phyloP scores from a whole-genome alignment of 2,888 invertebrate species.

The Netelia fuscicornis region DNA sequence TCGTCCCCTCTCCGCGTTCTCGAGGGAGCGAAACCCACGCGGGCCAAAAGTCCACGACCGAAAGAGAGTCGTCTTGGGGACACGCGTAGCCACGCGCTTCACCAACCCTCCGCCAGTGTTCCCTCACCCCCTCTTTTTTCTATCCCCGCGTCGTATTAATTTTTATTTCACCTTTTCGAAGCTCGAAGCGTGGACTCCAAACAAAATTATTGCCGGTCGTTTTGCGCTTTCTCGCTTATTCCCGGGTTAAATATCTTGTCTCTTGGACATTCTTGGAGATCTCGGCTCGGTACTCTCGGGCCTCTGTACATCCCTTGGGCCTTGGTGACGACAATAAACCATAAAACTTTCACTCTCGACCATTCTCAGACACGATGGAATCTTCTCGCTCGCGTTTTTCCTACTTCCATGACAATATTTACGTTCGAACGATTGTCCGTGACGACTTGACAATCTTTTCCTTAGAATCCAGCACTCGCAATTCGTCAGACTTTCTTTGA shows the following conservation, averaged over 20 bases:
- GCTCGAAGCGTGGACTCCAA: constrained; percentile 58
- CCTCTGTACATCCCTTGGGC: constrained; percentile 5
- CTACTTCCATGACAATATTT: constrained; percentile 50
- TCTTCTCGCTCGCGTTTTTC: constrained; percentile 28
- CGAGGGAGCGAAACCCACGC: constrained; percentile 33
- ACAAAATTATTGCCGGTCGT: constrained; percentile 72
- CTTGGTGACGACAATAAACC: constrained; percentile 67
- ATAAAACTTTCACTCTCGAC: constrained; percentile 74
- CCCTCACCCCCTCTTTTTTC: constrained; percentile 23
- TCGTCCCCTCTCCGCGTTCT: constrained; percentile 36
- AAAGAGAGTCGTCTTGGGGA: constrained; percentile 62
- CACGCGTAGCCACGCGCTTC: constrained; percentile 74
- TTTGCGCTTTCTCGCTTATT: constrained; percentile 35
- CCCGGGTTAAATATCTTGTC: constrained; percentile 40
- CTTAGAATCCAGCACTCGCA: constrained; percentile 43
- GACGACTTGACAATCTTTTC: constrained; percentile 39
- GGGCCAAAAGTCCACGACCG: constrained; percentile 13
- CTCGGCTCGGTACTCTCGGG: constrained; percentile 25
- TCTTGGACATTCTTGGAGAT: constrained; percentile 11
- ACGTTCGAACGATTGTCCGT: constrained; percentile 43
- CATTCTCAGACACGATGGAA: constrained; percentile 15
- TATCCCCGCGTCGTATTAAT: constrained; percentile 65
- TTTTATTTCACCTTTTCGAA: constrained; percentile 68
- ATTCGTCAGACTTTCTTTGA: constrained; percentile 67
- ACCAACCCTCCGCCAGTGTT: constrained; percentile 3